Base-by-base conservation (phyloP, 2,113 vertebrate species). In the Poeciliopsis retropinna region DNA sequence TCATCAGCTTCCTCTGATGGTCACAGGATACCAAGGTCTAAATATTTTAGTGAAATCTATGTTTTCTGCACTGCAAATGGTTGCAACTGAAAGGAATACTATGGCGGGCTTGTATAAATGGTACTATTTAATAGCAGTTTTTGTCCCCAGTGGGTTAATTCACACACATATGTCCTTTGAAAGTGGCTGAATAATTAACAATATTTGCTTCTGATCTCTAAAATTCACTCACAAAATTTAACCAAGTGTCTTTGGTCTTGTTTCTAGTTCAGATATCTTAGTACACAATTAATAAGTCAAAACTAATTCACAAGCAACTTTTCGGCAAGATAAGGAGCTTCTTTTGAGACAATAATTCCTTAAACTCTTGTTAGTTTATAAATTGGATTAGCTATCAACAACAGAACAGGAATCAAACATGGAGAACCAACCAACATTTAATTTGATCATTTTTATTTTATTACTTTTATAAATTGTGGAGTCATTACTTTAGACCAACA, bases 111-210 rank as follows among this genome's bases (percentile, higher is more conserved):
- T 28, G 60, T 15, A 71, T 78, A 74, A 86, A 85, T 76, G 75
- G 31, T 47, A 32, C 41, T 66, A n/a, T 81, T 85, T 66, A 79
- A 76, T 70, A 75, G 64, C 60, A 70, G 60, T 78, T 79, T 83
- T 77, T 79, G 79, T 78, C 80, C 62, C 86, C 37, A 25, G 79
- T 75, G 84, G 64, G 77, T 91, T 81, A 28, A 85, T 74, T 78
- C 76, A 85, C 88, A 83, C 70, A 64, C 72, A 31, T 64, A 76
- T 69, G 69, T 76, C 34, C 68, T 78, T 81, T 84, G 76, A 80
- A 88, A 54, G 10, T 13, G 32, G 39, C 32, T 87, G 37, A 88
- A 86, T 90, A 79, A 85, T 91, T 72, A 67, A 90, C 82, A 25
- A 72, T 27, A 75, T 76, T 37, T 29, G 60, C 74, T 78, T 78